Percentiles rank a stretch among this genome's conserved stretches.
phyloP scores from a whole-genome alignment of 2,888 invertebrate genomes.

The Dasysyrphus albostriatus region DNA sequence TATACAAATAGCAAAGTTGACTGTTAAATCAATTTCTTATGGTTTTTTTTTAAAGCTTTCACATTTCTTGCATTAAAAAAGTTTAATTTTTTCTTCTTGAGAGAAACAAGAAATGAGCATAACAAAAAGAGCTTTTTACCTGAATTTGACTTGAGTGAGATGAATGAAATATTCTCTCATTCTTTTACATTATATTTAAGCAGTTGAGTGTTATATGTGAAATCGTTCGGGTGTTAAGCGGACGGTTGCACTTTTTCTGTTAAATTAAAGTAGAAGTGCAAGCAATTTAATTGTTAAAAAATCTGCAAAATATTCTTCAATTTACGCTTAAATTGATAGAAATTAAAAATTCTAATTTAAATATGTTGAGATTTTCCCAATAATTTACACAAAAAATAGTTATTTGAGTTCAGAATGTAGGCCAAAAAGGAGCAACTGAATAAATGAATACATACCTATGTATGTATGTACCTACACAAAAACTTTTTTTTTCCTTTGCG shows the following conservation, averaged over 20 bases:
- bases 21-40: not conserved
- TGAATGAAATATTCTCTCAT: slow-evolving; percentile 10
- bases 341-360: not conserved
- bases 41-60: slow-evolving; percentile 18
- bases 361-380: not conserved
- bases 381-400: not conserved
- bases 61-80: not conserved
- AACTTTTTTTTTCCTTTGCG: slow-evolving; percentile 20
- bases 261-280: slow-evolving; percentile 17
- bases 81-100: not conserved
- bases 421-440: slow-evolving; percentile 57
- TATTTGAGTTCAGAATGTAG: slow-evolving; percentile 64
- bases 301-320: slow-evolving; percentile 19
- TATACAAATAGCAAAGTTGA: not conserved
- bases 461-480: not conserved
- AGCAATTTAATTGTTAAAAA: not conserved
- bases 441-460: not conserved
- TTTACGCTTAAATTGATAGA: not conserved
- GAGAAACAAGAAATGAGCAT: not conserved
- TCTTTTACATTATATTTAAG: not conserved
- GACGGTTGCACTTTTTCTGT: slow-evolving; percentile 40
- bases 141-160: slow-evolving; percentile 55
- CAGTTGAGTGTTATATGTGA: slow-evolving; percentile 64
- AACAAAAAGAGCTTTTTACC: slow-evolving; percentile 31
- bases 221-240: slow-evolving; percentile 35